Evolutionary conservation across 2,888 invertebrate species (phyloP).

Genomic region (Xiphydria camelus): DNA sequence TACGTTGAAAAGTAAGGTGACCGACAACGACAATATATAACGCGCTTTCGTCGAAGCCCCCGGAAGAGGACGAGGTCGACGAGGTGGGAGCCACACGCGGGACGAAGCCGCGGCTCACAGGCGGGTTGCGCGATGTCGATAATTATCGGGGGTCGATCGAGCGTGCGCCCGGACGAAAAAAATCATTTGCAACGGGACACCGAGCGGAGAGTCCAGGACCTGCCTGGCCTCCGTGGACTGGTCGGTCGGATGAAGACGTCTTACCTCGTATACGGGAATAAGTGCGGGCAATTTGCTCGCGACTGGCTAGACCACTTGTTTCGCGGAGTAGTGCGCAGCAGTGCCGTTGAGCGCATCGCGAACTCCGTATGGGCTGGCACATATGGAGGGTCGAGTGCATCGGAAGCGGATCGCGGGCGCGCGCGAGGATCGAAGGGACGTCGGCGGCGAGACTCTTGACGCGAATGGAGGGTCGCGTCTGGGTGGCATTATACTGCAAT

Average conservation of each 20-base stretch:
- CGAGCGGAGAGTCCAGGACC: conserved; percentile 14
- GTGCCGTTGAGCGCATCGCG: conserved; percentile 1
- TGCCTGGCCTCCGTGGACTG: conserved; percentile 10
- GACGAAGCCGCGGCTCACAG: conserved; percentile 11
- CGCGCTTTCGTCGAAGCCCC: too few relatives aligned
- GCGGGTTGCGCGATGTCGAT: conserved; percentile 20
- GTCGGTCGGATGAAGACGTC: conserved; percentile 45
- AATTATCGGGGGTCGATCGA: conserved; percentile 30
- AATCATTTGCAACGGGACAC: conserved; percentile 22
- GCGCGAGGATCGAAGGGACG: too few relatives aligned
- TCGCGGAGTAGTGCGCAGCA: conserved; percentile 27
- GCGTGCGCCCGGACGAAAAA: conserved; percentile 18
- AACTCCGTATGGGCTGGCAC: too few relatives aligned
- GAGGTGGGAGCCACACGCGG: not conserved
- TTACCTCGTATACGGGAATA: conserved; percentile 31
- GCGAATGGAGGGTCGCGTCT: too few relatives aligned
- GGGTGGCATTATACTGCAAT: too few relatives aligned
- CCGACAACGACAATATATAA: too few relatives aligned
- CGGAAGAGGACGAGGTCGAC: not conserved
- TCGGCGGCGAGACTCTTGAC: too few relatives aligned
- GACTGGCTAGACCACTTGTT: conserved; percentile 54
- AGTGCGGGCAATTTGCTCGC: conserved; percentile 53
- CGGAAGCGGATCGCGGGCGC: too few relatives aligned
- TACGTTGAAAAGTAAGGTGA: too few relatives aligned
- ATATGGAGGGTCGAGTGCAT: too few relatives aligned